Base-by-base conservation (phyloP, 2,888 invertebrate genomes). In the Ennomos quercinarius region DNA sequence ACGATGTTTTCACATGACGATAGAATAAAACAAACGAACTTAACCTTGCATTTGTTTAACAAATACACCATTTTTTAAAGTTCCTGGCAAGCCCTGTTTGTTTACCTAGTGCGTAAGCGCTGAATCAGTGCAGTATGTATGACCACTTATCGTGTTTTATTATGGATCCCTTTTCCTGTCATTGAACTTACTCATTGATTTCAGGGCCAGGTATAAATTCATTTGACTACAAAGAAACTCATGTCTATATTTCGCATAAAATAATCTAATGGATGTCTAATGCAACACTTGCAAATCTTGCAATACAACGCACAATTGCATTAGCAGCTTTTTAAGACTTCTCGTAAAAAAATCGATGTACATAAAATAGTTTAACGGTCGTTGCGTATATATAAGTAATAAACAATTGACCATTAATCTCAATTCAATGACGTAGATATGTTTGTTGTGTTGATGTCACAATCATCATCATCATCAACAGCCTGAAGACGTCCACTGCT, bases 41-140 rank as follows among this genome's bases (percentile, higher is more conserved):
- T 40, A 48, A 27, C 59, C 60, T 60, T 60, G 55, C 45, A 49
- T 43, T 57, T 57, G 38, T 61, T 53, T 53, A 34, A 53, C 40
- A 13, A 13, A 27, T 17, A 36, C 39, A 52, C 11, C 42, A 27
- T 6, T 27, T 4, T 27, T 13, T 12, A 34, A 41, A 56, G 44
- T 53, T 72, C 76, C 73, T 75, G 72, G 67, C 62, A 60, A 56
- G 64, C 61, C 72, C 72, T 66, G 66, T 73, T 61, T 75, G 66
- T 80, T 75, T 80, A 70, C 63, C 49, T 57, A 68, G 60, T 79
- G 74, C 68, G 79, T 80, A 78, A 77, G 71, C 64, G 67, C 66
- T 81, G 80, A 81, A 70, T 81, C 80, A 78, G 67, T 67, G 27
- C 6, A 27, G 27, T 27, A 6, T 27, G 27, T 27, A 61, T 54